These are phyloP conservation scores for Coleophora flavipennella DNA, from an alignment of 2,888 invertebrate species.

Conservation along the genomic window DNA sequence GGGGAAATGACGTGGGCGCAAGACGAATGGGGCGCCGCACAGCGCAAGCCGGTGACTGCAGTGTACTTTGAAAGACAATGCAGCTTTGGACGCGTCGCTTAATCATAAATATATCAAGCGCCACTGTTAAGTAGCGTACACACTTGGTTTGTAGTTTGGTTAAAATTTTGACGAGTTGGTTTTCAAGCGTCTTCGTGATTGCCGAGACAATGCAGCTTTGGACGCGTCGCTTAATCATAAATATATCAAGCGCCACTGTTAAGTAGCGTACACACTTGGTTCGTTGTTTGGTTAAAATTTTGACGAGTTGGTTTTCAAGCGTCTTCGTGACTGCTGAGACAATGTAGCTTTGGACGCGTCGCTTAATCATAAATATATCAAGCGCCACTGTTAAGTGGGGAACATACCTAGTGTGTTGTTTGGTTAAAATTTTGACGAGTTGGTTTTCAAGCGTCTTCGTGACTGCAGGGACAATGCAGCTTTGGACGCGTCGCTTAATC, in stretches of 20 bases:
- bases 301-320: too few species aligned
- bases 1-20: constrained; percentile 65
- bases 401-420: too few species aligned
- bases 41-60: constrained; percentile 25
- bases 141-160: background rate
- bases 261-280: too few species aligned
- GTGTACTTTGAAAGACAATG: constrained; percentile 66
- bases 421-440: too few species aligned
- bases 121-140: constrained; percentile 21
- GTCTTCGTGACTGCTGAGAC: constrained; percentile 62
- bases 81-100: constrained; percentile 62
- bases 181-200: too few species aligned
- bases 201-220: too few species aligned
- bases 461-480: too few species aligned
- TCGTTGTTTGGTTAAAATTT: too few species aligned
- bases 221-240: constrained; percentile 22
- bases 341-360: constrained; percentile 63
- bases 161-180: too few species aligned
- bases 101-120: constrained; percentile 72
- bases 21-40: constrained; percentile 66
- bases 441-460: too few species aligned
- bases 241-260: constrained; percentile 44
- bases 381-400: constrained; percentile 48
- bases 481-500: too few species aligned
- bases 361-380: constrained; percentile 73